phyloP scores from a whole-genome alignment of 2,797 vertebrate species.

The Okamejei kenojei region DNA sequence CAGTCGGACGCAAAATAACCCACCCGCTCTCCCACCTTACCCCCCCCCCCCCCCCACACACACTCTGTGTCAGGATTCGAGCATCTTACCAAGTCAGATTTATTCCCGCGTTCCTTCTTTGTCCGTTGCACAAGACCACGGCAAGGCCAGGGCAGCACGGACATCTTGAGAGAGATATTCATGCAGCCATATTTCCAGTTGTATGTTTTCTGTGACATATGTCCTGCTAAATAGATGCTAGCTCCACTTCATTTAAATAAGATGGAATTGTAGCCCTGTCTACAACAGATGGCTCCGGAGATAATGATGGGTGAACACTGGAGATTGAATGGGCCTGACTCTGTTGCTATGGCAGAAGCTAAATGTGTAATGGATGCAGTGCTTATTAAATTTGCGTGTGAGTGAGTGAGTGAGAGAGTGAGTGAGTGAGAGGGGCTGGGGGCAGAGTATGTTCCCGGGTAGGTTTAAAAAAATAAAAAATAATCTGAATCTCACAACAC shows the following conservation, averaged over 20 bases:
- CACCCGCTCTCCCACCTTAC: background rate
- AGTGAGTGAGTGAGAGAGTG: conserved; percentile 49
- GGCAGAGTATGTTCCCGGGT: conserved; percentile 53
- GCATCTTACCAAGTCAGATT: conserved; percentile 9
- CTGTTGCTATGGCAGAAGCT: conserved; percentile 68
- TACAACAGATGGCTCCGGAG: conserved; percentile 72
- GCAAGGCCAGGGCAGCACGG: background rate
- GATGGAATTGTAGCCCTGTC: conserved; percentile 59
- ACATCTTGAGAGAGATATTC: background rate
- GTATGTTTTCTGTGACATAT: conserved; percentile 43
- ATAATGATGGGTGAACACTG: conserved; percentile 64
- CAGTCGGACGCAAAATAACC: background rate
- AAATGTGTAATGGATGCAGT: conserved; percentile 64
- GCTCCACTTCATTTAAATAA: conserved; percentile 61
- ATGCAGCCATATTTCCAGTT: conserved; percentile 28
- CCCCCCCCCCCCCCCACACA: too few species aligned
- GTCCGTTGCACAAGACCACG: background rate
- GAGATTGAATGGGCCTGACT: conserved; percentile 52
- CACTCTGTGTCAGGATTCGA: background rate
- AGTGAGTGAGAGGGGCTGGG: conserved; percentile 49
- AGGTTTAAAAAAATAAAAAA: conserved; percentile 57
- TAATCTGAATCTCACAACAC: conserved; percentile 53
- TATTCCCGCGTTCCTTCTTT: background rate
- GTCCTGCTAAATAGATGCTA: conserved; percentile 39
- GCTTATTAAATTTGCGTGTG: conserved; percentile 69